Percentiles rank a stretch among this genome's conserved stretches.
These are phyloP conservation scores for Indri indri DNA, from an alignment of 2,113 vertebrate species.

Conservation along the genomic window DNA sequence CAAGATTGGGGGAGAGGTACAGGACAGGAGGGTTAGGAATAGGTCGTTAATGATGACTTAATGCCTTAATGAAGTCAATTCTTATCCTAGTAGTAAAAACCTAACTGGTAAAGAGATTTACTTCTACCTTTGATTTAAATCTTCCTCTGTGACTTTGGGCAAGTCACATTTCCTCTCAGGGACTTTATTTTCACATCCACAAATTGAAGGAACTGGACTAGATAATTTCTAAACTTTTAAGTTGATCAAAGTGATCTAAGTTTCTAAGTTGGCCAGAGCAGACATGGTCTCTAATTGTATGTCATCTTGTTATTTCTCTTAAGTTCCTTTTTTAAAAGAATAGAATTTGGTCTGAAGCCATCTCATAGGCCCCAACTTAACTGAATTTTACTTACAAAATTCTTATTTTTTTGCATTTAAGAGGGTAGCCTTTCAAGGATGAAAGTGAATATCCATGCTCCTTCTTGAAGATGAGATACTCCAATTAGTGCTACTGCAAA, in stretches of 20 bases:
- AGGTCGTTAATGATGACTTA: not conserved
- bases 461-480: conserved; percentile 21
- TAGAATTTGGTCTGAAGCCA: not conserved
- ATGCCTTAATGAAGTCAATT: not conserved
- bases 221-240: not conserved
- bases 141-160: not conserved
- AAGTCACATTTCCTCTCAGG: not conserved
- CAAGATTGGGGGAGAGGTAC: not conserved
- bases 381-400: not conserved
- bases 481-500: conserved; percentile 61
- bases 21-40: not conserved
- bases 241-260: not conserved
- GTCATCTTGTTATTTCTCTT: not conserved
- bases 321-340: not conserved
- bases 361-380: not conserved
- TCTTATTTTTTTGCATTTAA: not conserved
- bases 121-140: not conserved
- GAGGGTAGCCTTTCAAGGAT: not conserved
- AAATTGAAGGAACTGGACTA: not conserved
- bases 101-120: not conserved
- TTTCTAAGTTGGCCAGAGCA: not conserved
- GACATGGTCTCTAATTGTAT: not conserved
- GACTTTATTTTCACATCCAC: not conserved
- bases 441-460: not conserved
- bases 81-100: not conserved